Evolutionary conservation across 2,113 vertebrate species (phyloP).

Genomic region (Gulo gulo): DNA sequence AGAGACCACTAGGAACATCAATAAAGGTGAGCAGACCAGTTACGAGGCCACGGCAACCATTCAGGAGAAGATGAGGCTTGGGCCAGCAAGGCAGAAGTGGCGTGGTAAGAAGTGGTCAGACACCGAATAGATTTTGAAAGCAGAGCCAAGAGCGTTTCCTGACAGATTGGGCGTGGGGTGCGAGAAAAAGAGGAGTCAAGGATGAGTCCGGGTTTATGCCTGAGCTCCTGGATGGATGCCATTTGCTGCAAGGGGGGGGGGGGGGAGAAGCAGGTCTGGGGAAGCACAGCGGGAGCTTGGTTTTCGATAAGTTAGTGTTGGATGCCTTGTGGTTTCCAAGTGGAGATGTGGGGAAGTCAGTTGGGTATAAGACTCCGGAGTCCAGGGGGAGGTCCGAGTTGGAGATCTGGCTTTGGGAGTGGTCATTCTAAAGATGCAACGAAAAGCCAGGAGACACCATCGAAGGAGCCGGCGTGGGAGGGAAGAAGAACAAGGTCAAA

Average conservation of each 20-base stretch:
- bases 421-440: neutral
- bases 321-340: neutral
- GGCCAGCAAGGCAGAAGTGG: neutral
- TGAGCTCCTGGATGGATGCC: neutral
- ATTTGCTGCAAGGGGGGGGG: neutral
- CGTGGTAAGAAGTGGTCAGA: neutral
- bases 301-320: neutral
- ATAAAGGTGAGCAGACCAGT: neutral
- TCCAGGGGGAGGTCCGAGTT: neutral
- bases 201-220: neutral
- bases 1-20: neutral
- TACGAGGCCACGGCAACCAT: neutral
- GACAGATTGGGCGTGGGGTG: neutral
- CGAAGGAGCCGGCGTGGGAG: neutral
- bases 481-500: neutral
- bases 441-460: neutral
- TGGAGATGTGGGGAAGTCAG: neutral
- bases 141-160: neutral
- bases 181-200: neutral
- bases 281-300: neutral
- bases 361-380: neutral
- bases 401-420: neutral
- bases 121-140: neutral
- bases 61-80: neutral
- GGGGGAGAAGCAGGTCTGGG: neutral